Evolutionary conservation across 1,140 invertebrate genomes (phyloP).

Genomic region (Sweltsa coloradensis): DNA sequence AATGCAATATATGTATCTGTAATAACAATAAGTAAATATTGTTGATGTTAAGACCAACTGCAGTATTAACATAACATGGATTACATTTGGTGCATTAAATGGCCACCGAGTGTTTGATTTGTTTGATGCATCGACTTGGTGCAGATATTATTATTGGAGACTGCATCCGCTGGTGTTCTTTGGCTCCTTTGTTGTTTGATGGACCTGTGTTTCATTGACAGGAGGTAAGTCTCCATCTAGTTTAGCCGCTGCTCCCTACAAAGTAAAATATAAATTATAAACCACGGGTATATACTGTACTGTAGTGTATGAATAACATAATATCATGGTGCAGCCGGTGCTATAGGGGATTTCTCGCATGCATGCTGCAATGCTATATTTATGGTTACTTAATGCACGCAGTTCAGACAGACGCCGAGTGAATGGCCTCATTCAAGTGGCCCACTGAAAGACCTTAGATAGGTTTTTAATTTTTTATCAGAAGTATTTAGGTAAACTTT

Average conservation of each 20-base stretch:
- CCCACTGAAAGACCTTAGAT: background rate
- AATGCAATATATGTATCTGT: no score
- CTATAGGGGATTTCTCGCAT: background rate
- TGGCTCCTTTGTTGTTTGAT: constrained; percentile 47
- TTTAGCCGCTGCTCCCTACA: constrained; percentile 27
- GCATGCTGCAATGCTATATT: background rate
- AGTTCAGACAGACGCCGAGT: background rate
- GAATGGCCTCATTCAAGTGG: background rate
- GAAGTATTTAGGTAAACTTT: no score
- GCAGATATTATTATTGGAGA: constrained; percentile 30
- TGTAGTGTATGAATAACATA: constrained; percentile 6
- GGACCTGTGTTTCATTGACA: constrained; percentile 50
- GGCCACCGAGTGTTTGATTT: no score
- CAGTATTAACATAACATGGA: no score
- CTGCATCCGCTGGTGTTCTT: constrained; percentile 50
- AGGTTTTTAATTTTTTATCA: no score
- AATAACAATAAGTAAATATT: no score
- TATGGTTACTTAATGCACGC: background rate
- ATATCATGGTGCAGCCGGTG: no score
- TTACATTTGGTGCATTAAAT: no score
- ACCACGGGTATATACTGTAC: background rate
- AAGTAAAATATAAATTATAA: constrained; percentile 11
- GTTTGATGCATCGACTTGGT: no score
- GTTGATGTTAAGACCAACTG: no score
- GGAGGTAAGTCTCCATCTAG: constrained; percentile 42